Evolutionary conservation across 2,113 vertebrate genomes (phyloP), one percentile per base, ranked within the genome.

Genomic region (Aegithalos caudatus): DNA sequence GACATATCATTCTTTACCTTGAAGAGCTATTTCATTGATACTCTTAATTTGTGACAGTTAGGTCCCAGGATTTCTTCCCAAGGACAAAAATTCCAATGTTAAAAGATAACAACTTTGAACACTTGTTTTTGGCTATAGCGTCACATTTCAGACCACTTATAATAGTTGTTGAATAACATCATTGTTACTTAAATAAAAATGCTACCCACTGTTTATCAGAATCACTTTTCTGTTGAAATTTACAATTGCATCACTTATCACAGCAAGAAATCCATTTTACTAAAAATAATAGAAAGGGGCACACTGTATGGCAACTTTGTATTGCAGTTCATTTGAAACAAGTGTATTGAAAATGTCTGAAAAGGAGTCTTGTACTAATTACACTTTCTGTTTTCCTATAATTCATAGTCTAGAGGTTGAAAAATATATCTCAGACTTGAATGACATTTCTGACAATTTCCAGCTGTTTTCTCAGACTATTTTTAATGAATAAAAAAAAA

Each of bases 191-290:
- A 96, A 97, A 96, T 95, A 96, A 96, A 98, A 98, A 95, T 25
- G 89, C 40, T 94, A 92, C 96, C 95, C 95, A 95, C 85, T 96
- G 95, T 73, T 96, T 96, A 90, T 92, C 67, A 94, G 94, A 97
- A 96, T 95, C 89, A 79, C 91, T 97, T 97, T 97, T 95, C 93
- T 95, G 70, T 64, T 94, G 81, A 97, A 98, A 97, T 97, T 97
- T 97, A 79, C 90, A 98, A 88, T 93, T 95, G 57, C 60, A 95
- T 67, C 88, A 98, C 94, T 98, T 98, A 98, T 97, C 97, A 95
- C 98, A 98, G 97, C 94, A 96, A 97, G 98, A 83, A 96, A 97
- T 93, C 92, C 92, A 97, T 97, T 98, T 98, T 93, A 53, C 92
- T 97, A 97, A 98, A 97, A 97, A 96, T 97, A 97, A 96, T 82